phyloP scores from a whole-genome alignment of 2,113 vertebrate genomes.

The Climacteris rufus region DNA sequence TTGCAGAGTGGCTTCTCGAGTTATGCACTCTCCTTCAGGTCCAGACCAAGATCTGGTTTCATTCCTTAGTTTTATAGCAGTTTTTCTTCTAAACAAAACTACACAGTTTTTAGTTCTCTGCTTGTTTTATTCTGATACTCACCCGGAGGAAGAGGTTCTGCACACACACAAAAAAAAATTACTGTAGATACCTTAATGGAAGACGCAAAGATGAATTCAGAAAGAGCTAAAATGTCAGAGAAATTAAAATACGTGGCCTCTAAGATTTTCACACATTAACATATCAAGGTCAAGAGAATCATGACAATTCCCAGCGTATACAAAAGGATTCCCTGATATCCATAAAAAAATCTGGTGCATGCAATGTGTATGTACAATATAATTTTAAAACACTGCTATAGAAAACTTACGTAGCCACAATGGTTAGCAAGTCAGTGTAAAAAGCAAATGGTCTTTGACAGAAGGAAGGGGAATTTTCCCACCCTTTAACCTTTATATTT shows the following conservation, averaged over 20 bases:
- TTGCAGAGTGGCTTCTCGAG: neutral
- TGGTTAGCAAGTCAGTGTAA: neutral
- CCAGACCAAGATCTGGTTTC: neutral
- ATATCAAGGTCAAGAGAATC: neutral
- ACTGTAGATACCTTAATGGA: neutral
- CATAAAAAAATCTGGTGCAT: neutral
- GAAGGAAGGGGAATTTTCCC: neutral
- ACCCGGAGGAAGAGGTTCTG: conserved; percentile 12
- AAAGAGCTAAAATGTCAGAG: neutral
- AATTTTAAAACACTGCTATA: neutral
- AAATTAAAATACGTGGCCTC: neutral
- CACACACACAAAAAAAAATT: neutral
- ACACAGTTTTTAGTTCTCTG: neutral
- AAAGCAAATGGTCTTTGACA: neutral
- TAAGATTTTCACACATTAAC: neutral
- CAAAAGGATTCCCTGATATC: neutral
- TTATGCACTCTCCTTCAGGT: neutral
- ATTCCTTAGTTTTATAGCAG: neutral
- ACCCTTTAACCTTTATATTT: neutral
- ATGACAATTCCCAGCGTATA: neutral
- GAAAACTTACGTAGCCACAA: neutral
- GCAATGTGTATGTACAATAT: neutral
- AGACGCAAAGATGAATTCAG: neutral
- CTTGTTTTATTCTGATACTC: conserved; percentile 2
- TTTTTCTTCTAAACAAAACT: neutral